Evolutionary conservation across 2,797 vertebrate genomes (phyloP), one percentile per base, ranked within the genome.

Genomic region (Phrynocephalus forsythii): DNA sequence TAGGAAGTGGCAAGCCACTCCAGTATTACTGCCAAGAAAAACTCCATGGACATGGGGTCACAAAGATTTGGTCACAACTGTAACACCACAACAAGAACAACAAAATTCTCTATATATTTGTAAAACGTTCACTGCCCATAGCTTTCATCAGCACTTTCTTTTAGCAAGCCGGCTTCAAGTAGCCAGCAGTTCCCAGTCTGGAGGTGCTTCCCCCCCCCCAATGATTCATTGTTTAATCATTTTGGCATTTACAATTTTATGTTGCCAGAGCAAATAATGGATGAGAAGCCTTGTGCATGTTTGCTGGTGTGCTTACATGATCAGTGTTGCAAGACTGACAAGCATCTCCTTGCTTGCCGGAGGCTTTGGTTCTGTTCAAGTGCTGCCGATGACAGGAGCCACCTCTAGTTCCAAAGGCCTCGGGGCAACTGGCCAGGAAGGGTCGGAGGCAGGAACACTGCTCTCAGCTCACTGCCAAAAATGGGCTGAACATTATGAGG

Each of bases 291-390:
- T 92, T 91, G 73, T 71, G 18, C 13, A 60, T 87, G 38, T 73
- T 91, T 91, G 20, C n/a, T 87, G 87, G 84, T 30, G 3, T 77
- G 26, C 80, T 91, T 87, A 26, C 24, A 48, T 6, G 52, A 50
- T 50, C 85, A 79, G 2, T 81, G 78, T 28, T 67, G 2, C 6
- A 89, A 48, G 30, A 18, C 86, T 83, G 82, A 87, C 2, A 77
- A 5, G 33, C 30, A 84, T 91, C 82, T 84, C 11, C 24, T 85
- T 2, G 28, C 71, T 90, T 85, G 83, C 88, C 87, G 79, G 6
- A 85, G 48, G 28, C 50, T 1, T 81, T 3, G 26, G 20, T 16
- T 67, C 30, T 30, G 18, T 38, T 78, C 24, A 76, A 82, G 13
- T 76, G 33, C 13, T 69, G 16, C 20, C 20, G 10, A 33, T 16